A percentile compares a stretch with the other conserved stretches of the same genome.
phyloP scores from a whole-genome alignment of 53 echinoderm and acorn worm species.

The Zoroaster sp. region DNA sequence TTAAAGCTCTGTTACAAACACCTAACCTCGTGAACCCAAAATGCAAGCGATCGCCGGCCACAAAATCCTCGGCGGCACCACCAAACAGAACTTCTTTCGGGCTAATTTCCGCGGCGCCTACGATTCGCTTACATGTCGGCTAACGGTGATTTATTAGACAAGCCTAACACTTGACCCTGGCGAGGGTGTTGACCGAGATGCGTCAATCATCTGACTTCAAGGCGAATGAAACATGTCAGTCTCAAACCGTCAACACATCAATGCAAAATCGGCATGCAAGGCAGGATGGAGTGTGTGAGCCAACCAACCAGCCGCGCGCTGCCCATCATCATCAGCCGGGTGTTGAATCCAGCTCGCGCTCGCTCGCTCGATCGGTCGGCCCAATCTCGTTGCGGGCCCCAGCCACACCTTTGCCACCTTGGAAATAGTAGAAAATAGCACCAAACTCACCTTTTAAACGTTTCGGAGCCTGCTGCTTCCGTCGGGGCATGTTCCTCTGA shows the following conservation, averaged over 20 bases:
- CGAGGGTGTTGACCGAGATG: slow-evolving; percentile 97
- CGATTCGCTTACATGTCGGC: slow-evolving; percentile 47
- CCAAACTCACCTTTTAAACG: slow-evolving; percentile 85
- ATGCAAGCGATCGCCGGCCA: slow-evolving; percentile 18
- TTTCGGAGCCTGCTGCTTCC: slow-evolving; percentile 86
- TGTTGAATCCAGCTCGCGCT: not conserved
- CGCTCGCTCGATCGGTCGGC: not conserved
- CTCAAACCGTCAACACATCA: slow-evolving; percentile 79
- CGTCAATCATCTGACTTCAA: slow-evolving; percentile 84
- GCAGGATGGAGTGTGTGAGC: slow-evolving; percentile 57
- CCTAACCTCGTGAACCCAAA: slow-evolving; percentile 15
- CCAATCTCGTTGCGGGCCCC: slow-evolving; percentile 3
- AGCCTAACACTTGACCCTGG: slow-evolving; percentile 87
- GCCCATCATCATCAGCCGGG: slow-evolving; percentile 47
- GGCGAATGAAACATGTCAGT: slow-evolving; percentile 95
- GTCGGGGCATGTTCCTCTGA: slow-evolving; percentile 72
- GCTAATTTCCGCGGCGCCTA: slow-evolving; percentile 68
- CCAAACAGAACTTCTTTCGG: slow-evolving; percentile 60
- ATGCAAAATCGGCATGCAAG: slow-evolving; percentile 45
- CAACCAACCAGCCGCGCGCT: slow-evolving; percentile 61
- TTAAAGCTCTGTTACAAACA: slow-evolving; percentile 27
- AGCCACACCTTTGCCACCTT: slow-evolving; percentile 39
- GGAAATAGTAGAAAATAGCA: slow-evolving; percentile 43
- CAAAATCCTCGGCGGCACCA: slow-evolving; percentile 46
- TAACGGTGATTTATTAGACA: slow-evolving; percentile 70